Base-by-base conservation (phyloP, 2,888 invertebrate genomes). In the Strigamia crassipes region DNA sequence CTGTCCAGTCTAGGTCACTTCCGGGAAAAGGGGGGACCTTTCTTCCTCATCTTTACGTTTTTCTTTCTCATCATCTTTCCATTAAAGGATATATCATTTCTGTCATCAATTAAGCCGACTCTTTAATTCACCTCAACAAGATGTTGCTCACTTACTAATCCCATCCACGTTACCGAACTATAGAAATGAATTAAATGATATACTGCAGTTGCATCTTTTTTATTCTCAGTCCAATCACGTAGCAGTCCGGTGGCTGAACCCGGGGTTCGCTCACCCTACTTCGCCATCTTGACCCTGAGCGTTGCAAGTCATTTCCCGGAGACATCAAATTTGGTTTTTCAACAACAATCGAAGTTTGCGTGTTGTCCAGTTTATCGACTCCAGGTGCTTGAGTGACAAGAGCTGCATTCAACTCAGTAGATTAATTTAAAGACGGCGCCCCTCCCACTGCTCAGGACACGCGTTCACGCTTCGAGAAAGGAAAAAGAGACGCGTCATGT, bases 1-100 rank as follows among this genome's bases (percentile, higher is more conserved):
- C 73, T 73, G 73, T 73, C 73, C 73, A 73, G 73, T 73, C 73
- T 73, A 73, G 73, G 73, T 73, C 73, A 73, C 73, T 73, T 73
- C 73, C 73, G 73, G 73, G 73, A 73, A 73, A 73, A 73, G 31
- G 73, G 73, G 66, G 31, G 73, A 73, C 73, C 23, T 27, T 73
- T 73, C 73, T 73, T 73, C 73, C 73, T 73, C 73, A 73, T 73
- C 73, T 27, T 27, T 27, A 31, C 31, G 23, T 73, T 73, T 27
- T 27, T 73, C 73, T 73, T 73, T 66, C 61, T 31, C 73, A 73
- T 73, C 73, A 73, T 73, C 9, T 56, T 9, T 56, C n/a, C 18
- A 56, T 21, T n/a, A 6, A 5, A 56, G 56, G 18, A 18, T 18
- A 56, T n/a, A 56, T 56, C 21, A 56, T 18, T 73, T 73, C 13